phyloP scores from a whole-genome alignment of 2,113 vertebrate species.

The Laticauda colubrina region DNA sequence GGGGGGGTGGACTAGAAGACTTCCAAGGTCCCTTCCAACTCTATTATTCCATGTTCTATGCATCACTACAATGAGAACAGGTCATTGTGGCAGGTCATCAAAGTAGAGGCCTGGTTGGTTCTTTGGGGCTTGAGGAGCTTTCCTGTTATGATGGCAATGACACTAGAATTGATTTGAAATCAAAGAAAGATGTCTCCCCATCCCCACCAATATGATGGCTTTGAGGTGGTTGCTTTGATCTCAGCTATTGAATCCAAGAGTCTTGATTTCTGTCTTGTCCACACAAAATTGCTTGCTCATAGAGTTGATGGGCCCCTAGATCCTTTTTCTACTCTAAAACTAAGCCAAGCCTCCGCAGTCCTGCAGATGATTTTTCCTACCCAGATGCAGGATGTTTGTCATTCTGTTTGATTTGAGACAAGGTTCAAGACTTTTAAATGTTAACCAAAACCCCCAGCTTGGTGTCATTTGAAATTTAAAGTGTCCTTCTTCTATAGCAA shows the following conservation, averaged over 20 bases:
- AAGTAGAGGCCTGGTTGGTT: background rate
- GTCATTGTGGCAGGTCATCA: background rate
- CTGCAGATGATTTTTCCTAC: background rate
- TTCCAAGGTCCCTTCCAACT: too few relatives aligned
- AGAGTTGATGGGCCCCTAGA: background rate
- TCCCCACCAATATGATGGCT: background rate
- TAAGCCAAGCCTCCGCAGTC: background rate
- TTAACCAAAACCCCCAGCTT: background rate
- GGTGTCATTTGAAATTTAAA: background rate
- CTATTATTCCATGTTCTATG: too few relatives aligned
- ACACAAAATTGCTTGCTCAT: background rate
- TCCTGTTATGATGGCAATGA: background rate
- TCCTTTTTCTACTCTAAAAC: background rate
- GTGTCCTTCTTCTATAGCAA: background rate
- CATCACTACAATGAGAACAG: background rate
- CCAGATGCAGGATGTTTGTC: background rate
- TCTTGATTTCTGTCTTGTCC: background rate
- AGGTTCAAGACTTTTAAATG: background rate
- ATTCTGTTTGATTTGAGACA: background rate
- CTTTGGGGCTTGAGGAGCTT: background rate
- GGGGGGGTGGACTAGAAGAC: too few relatives aligned
- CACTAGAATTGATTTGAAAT: background rate
- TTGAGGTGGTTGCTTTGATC: background rate
- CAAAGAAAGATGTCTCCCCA: background rate
- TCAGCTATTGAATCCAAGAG: background rate